phyloP scores from a whole-genome alignment of 1,140 invertebrate species.

The Neodiprion lecontei region DNA sequence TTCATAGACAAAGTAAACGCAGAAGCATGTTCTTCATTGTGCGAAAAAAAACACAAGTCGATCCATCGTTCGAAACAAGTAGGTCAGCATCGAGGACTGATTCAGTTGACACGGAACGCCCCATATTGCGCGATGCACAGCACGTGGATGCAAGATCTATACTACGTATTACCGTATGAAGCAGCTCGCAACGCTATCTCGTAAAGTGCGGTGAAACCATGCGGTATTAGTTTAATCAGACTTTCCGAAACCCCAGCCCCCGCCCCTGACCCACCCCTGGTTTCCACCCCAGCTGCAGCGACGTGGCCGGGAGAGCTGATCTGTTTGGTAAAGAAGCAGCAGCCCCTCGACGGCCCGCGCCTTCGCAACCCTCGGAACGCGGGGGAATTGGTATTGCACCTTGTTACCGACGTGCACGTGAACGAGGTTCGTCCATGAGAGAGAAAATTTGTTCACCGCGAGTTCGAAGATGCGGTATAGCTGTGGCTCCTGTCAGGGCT shows the following conservation, averaged over 20 bases:
- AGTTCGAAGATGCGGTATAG: background rate
- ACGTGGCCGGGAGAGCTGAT: background rate
- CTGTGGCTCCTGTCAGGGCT: too few species aligned
- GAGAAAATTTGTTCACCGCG: background rate
- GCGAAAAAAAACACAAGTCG: too few species aligned
- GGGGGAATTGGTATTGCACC: background rate
- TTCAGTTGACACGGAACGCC: too few species aligned
- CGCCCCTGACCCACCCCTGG: background rate
- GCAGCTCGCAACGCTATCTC: background rate
- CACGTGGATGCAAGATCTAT: background rate
- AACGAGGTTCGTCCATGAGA: too few species aligned
- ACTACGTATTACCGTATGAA: background rate
- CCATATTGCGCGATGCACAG: too few species aligned
- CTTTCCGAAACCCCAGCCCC: background rate
- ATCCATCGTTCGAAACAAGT: too few species aligned
- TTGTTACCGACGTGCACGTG: background rate
- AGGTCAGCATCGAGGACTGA: too few species aligned
- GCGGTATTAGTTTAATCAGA: slow-evolving; percentile 7
- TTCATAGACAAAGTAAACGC: too few species aligned
- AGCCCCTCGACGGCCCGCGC: background rate
- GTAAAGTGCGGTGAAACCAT: slow-evolving; percentile 7
- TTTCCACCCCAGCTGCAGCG: too few species aligned
- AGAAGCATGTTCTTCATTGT: too few species aligned
- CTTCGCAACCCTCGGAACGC: background rate
- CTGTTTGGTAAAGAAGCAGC: background rate